A percentile compares a stretch with the other conserved stretches of the same genome.
Evolutionary conservation across 1,140 invertebrate species (phyloP).

Genomic region (Ostrea denselamellosa): DNA sequence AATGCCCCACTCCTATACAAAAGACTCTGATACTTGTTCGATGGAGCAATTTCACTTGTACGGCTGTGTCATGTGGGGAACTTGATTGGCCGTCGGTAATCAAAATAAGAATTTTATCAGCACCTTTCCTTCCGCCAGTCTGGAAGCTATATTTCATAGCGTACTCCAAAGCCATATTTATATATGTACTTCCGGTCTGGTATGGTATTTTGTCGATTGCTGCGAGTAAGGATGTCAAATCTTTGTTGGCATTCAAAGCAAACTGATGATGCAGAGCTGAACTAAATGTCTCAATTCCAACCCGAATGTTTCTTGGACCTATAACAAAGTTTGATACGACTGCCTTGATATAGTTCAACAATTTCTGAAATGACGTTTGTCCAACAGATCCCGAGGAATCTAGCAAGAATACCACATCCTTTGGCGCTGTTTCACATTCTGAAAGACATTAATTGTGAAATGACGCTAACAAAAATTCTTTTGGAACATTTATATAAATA

Average conservation of each 20-base stretch:
- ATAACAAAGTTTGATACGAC: neutral
- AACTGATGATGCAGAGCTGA: neutral
- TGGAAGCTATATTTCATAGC: neutral
- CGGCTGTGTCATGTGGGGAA: neutral
- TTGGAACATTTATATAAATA: neutral
- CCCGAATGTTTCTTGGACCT: neutral
- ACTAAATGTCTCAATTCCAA: neutral
- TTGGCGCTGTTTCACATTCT: neutral
- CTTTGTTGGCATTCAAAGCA: neutral
- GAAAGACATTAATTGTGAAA: neutral
- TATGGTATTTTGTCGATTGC: neutral
- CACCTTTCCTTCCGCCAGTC: neutral
- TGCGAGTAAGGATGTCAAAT: neutral
- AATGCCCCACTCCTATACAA: neutral
- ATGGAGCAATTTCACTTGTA: neutral
- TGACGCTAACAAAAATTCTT: too few relatives aligned
- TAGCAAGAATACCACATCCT: neutral
- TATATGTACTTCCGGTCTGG: neutral
- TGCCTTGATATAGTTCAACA: neutral
- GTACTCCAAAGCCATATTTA: neutral
- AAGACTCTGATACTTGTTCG: neutral
- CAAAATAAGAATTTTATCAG: constrained; percentile 1
- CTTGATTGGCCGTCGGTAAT: neutral
- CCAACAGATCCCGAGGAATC: neutral
- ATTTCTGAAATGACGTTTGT: neutral